Base-by-base conservation (phyloP, 2,888 invertebrate species). In the Podotricha telesiphe region DNA sequence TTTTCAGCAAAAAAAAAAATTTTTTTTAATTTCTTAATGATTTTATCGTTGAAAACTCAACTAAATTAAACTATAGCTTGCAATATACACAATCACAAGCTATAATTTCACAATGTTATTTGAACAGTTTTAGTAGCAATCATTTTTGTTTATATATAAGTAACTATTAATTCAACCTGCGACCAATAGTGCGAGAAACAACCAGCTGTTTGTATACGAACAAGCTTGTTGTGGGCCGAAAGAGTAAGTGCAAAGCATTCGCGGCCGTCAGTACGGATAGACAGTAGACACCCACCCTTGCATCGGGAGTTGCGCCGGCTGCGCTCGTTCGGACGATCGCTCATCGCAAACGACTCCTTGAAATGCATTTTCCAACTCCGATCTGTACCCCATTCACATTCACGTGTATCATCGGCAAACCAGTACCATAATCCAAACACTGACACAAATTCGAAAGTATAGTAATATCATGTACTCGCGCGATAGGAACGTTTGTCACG, bases 341-440 rank as follows among this genome's bases (percentile, higher is more conserved):
- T 93, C 93, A 93, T 93, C 86, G 91, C 90, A 90, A 92, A 91
- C 85, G 91, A 87, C 91, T 92, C 91, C 86, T 92, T 93, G 93
- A 93, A 91, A 92, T 93, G 93, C 93, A 93, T 93, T 89, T 93
- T 93, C 92, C 87, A 78, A 87, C 86, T 84, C 84, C 89, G 76
- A 86, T 86, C 87, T 89, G 82, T 82, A 86, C 85, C 88, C 86
- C 87, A 87, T 91, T 86, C 91, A 92, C 88, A 91, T 87, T 87
- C 87, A 93, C 86, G 87, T 90, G 86, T 91, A 88, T 79, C 91
- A 93, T 92, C 86, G 80, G 90, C 89, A 80, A 82, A 86, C 85
- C 79, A 86, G 85, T 83, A 86, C 86, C 22, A 90, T 86, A 86
- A 90, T 87, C 85, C 85, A 77, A 83, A 80, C 88, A 88, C 88